A percentile compares a stretch with the other conserved stretches of the same genome.
Evolutionary conservation across 2,888 invertebrate species (phyloP).

Genomic region (Micoletzkya japonica): DNA sequence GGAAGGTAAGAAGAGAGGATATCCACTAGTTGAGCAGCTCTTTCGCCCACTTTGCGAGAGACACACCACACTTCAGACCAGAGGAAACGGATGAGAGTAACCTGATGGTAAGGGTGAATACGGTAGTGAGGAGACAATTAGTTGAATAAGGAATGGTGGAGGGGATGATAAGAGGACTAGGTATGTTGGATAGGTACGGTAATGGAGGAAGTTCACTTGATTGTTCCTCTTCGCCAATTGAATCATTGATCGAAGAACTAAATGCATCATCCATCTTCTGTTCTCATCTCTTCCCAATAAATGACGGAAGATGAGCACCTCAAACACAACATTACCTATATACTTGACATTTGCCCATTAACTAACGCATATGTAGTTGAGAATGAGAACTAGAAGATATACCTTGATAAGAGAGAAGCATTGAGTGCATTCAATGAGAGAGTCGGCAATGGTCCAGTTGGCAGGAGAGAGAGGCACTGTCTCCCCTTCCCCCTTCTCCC

Average conservation of each 20-base stretch:
- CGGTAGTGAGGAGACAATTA: too few species aligned
- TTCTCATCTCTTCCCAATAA: slow-evolving; percentile 39
- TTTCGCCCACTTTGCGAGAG: slow-evolving; percentile 85
- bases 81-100: slow-evolving; percentile 75
- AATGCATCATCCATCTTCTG: slow-evolving; percentile 43
- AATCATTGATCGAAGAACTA: slow-evolving; percentile 42
- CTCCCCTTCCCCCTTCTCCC: too few species aligned
- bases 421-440: slow-evolving; percentile 33
- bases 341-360: not conserved
- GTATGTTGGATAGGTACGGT: not conserved
- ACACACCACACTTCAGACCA: slow-evolving; percentile 84
- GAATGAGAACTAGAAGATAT: not conserved
- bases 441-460: slow-evolving; percentile 25
- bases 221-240: slow-evolving; percentile 42
- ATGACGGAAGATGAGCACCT: slow-evolving; percentile 37
- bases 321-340: not conserved
- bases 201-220: slow-evolving; percentile 31
- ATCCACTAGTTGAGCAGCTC: slow-evolving; percentile 95
- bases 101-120: too few species aligned
- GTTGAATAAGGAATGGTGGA: too few species aligned
- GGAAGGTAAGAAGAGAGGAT: slow-evolving; percentile 90
- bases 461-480: slow-evolving; percentile 3
- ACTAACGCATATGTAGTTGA: not conserved
- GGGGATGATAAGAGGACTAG: slow-evolving; percentile 3
- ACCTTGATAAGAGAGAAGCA: slow-evolving; percentile 33